Evolutionary conservation across 1,140 invertebrate species (phyloP).

Genomic region (Agrypnia vestita): DNA sequence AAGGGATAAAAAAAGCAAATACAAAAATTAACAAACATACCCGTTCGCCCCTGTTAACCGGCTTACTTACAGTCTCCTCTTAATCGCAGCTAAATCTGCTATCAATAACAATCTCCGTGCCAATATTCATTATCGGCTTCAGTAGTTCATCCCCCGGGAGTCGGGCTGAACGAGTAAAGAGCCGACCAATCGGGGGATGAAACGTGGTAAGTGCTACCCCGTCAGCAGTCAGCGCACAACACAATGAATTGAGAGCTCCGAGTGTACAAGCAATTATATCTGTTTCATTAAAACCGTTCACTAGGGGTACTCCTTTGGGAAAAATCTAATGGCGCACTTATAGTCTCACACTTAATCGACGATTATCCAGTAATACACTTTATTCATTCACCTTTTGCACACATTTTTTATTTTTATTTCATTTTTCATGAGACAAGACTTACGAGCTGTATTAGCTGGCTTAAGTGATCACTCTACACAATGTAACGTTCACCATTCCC

Average conservation of each 20-base stretch:
- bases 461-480: too few species aligned
- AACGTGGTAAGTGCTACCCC: background rate
- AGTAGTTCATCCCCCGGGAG: conserved; percentile 9
- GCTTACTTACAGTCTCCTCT: background rate
- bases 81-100: conserved; percentile 24
- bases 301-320: background rate
- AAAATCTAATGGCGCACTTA: too few species aligned
- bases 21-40: too few species aligned
- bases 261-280: conserved; percentile 16
- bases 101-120: conserved; percentile 31
- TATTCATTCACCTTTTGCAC: too few species aligned
- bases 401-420: too few species aligned
- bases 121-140: conserved; percentile 21
- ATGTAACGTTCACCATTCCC: too few species aligned
- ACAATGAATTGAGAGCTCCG: conserved; percentile 34
- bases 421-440: too few species aligned
- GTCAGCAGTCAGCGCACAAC: background rate
- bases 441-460: too few species aligned
- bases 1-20: too few species aligned
- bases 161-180: conserved; percentile 4
- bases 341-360: too few species aligned
- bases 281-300: conserved; percentile 13
- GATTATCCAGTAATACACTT: too few species aligned
- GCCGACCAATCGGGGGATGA: background rate
- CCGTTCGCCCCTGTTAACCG: too few species aligned